Percentiles rank a stretch among this genome's conserved stretches.
These are phyloP conservation scores for Ectropis crepuscularia DNA, from an alignment of 2,888 invertebrate species.

Conservation along the genomic window DNA sequence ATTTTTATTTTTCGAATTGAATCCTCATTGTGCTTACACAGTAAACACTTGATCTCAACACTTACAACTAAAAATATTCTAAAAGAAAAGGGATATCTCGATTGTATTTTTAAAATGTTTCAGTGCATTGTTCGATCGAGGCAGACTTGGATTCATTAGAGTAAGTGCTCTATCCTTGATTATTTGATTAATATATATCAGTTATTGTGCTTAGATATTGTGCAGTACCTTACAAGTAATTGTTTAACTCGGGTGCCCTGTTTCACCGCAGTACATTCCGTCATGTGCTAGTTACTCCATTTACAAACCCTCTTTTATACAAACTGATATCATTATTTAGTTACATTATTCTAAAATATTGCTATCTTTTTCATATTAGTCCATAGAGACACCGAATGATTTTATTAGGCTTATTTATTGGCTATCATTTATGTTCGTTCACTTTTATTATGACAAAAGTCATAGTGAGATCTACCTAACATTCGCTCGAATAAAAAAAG, in stretches of 20 bases:
- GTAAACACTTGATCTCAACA: slow-evolving; percentile 89
- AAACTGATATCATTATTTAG: slow-evolving; percentile 82
- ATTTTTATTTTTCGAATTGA: slow-evolving; percentile 87
- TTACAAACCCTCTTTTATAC: slow-evolving; percentile 77
- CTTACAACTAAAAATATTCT: slow-evolving; percentile 88
- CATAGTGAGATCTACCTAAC: slow-evolving; percentile 27
- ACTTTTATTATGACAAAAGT: slow-evolving; percentile 43
- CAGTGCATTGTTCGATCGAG: slow-evolving; percentile 77
- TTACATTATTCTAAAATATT: slow-evolving; percentile 84
- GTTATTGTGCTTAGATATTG: slow-evolving; percentile 80
- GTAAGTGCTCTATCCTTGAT: slow-evolving; percentile 72
- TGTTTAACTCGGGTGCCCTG: slow-evolving; percentile 66
- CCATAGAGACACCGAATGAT: slow-evolving; percentile 80
- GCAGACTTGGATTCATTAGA: slow-evolving; percentile 71
- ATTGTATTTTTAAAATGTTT: slow-evolving; percentile 70
- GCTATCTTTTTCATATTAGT: slow-evolving; percentile 84
- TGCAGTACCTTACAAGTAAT: slow-evolving; percentile 72
- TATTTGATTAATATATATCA: slow-evolving; percentile 67
- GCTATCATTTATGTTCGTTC: slow-evolving; percentile 52
- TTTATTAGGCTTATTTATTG: slow-evolving; percentile 62
- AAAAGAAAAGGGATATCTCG: slow-evolving; percentile 80
- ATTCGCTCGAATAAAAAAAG: slow-evolving; percentile 17
- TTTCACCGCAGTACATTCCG: slow-evolving; percentile 70
- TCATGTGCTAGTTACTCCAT: slow-evolving; percentile 76
- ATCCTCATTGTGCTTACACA: slow-evolving; percentile 89